Base-by-base conservation (phyloP, 2,797 vertebrate genomes). In the Nasua narica region DNA sequence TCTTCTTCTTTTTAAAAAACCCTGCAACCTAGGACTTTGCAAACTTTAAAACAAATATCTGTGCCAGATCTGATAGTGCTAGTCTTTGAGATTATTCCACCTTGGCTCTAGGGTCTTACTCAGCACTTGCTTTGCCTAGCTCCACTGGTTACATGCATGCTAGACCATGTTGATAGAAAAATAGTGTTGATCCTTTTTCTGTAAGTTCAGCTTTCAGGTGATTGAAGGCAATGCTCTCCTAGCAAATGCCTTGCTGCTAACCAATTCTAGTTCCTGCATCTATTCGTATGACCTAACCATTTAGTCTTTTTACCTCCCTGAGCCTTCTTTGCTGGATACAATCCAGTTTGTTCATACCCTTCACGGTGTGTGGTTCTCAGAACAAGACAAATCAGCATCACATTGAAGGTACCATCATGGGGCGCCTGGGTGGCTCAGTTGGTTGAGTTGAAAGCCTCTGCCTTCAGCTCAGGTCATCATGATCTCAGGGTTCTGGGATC, bases 101-200 rank as follows among this genome's bases (percentile, higher is more conserved):
- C 2, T 88, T 16, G 87, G 46, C 50, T 58, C 13, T 60, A n/a
- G 60, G 58, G 21, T 7, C 43, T 95, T 50, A 5, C 52, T 90
- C 82, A 93, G 50, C 35, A 18, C 6, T 52, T 2, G 0, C 16
- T 23, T 81, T 43, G 40, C 54, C 40, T 9, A 48, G 65, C 18
- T 6, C 18, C 8, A 0, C 5, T 48, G n/a, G 40, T 40, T 56
- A 13, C n/a, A 52, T 21, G 27, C 0, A 56, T 2, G 16, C 50
- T 25, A 12, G 14, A 12, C 70, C 56, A 37, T 1, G n/a, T 35
- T 13, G 29, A 69, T 32, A 78, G 16, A 25, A 79, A 50, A 58
- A 16, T 25, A 67, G 13, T 32, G 32, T 19, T 21, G 60, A 83
- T 40, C 4, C 27, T 10, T 37, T 43, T 81, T 19, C 84, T 65